Conservation (phyloP, 2,113 vertebrate genomes). For the Hippocampus guttulatus region DNA sequence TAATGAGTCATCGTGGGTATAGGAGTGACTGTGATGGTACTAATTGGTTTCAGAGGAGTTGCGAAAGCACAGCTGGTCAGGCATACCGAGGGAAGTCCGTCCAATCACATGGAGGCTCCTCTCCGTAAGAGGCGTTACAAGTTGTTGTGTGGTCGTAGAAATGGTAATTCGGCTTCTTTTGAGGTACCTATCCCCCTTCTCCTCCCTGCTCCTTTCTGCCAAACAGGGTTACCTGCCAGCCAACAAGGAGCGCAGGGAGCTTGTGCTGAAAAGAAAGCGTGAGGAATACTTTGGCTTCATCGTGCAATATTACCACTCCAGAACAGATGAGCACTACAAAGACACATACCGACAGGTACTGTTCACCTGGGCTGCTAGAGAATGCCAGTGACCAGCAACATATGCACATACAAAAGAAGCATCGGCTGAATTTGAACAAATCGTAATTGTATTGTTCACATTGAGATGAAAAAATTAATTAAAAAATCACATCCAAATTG, state of each 20-base stretch:
- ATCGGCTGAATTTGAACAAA: too few relatives aligned
- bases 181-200: conserved; percentile 1
- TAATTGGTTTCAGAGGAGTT: conserved; percentile 81
- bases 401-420: too few relatives aligned
- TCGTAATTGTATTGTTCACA: too few relatives aligned
- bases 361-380: not conserved
- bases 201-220: not conserved
- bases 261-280: conserved; percentile 87
- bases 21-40: not conserved
- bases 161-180: not conserved
- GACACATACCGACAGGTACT: conserved; percentile 95
- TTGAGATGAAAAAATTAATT: too few relatives aligned
- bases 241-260: conserved; percentile 87
- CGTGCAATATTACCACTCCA: conserved; percentile 98
- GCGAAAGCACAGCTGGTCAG: conserved; percentile 96
- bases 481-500: too few relatives aligned
- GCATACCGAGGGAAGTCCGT: conserved; percentile 90
- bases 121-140: conserved; percentile 73
- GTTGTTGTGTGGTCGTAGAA: not conserved
- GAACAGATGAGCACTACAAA: conserved; percentile 92
- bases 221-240: conserved; percentile 90
- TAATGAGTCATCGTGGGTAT: not conserved
- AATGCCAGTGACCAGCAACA: not conserved
- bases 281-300: conserved; percentile 98
- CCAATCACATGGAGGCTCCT: conserved; percentile 96